Conservation (phyloP, 1,140 invertebrate species). For the Ceratosolen fusciceps region DNA sequence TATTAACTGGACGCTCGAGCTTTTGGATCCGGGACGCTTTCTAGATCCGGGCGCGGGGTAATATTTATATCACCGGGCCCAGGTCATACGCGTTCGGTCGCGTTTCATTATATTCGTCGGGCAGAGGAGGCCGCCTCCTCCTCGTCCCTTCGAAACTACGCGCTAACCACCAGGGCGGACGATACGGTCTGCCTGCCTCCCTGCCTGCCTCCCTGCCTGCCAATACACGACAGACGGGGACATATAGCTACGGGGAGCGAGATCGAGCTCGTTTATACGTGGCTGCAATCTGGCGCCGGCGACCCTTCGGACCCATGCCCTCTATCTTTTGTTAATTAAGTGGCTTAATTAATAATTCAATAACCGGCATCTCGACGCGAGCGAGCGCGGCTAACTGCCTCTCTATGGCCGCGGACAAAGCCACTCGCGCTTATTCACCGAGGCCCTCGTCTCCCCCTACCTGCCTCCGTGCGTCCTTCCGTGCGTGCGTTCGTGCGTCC, state of each 20-base stretch:
- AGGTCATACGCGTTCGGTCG: too few species aligned
- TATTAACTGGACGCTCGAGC: constrained; percentile 17
- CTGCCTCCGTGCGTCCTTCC: too few species aligned
- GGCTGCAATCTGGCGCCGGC: not conserved
- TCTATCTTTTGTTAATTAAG: constrained; percentile 64
- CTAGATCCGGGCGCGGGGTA: not conserved
- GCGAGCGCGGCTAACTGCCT: not conserved
- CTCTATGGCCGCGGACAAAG: not conserved
- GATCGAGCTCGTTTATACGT: not conserved
- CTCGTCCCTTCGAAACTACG: too few species aligned
- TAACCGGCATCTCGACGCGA: constrained; percentile 52
- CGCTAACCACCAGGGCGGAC: too few species aligned
- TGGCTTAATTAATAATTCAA: constrained; percentile 65
- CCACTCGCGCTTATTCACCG: not conserved
- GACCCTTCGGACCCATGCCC: not conserved
- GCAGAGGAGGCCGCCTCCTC: too few species aligned
- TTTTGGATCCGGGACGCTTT: constrained; percentile 10
- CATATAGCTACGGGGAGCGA: not conserved
- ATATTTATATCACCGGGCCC: too few species aligned
- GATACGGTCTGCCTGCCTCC: too few species aligned
- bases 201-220: too few species aligned
- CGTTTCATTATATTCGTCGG: not conserved
- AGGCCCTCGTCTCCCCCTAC: too few species aligned
- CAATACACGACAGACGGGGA: constrained; percentile 9
- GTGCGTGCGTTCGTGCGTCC: too few species aligned